These are phyloP conservation scores for Parapristionchus giblindavisi DNA, from an alignment of 2,888 invertebrate species.

Conservation along the genomic window DNA sequence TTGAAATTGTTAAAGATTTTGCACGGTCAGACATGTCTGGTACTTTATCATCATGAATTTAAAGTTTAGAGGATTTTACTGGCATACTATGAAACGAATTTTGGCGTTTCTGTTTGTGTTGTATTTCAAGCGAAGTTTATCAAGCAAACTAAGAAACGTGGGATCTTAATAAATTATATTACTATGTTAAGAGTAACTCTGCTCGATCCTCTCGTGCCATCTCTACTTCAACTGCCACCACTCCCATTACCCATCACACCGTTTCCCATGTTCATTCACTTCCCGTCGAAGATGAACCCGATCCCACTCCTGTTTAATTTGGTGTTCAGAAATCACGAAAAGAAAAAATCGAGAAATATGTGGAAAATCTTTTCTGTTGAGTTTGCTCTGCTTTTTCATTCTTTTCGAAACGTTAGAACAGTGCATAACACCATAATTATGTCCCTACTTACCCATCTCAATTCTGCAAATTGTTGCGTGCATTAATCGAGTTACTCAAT, in stretches of 20 bases:
- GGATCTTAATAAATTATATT: background rate
- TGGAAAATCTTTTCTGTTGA: too few relatives aligned
- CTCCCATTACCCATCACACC: conserved; percentile 27
- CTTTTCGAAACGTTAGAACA: background rate
- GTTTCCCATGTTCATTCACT: conserved; percentile 24
- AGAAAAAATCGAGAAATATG: background rate
- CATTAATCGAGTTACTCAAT: too few relatives aligned
- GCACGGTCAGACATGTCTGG: too few relatives aligned
- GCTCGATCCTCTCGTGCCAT: conserved; percentile 15
- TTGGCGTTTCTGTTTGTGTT: too few relatives aligned
- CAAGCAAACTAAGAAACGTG: background rate
- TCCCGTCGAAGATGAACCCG: background rate
- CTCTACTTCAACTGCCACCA: background rate
- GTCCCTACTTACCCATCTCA: background rate
- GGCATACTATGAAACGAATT: too few relatives aligned
- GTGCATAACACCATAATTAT: background rate
- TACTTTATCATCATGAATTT: too few relatives aligned
- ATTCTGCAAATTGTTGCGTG: too few relatives aligned
- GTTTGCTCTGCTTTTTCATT: too few relatives aligned
- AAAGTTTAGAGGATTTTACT: too few relatives aligned
- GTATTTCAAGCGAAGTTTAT: too few relatives aligned
- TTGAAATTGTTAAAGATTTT: too few relatives aligned
- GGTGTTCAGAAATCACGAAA: background rate
- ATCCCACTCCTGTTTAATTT: conserved; percentile 25
- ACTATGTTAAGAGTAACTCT: conserved; percentile 30